phyloP scores from a whole-genome alignment of 1,140 invertebrate species.

The Drosophila parabipectinata region DNA sequence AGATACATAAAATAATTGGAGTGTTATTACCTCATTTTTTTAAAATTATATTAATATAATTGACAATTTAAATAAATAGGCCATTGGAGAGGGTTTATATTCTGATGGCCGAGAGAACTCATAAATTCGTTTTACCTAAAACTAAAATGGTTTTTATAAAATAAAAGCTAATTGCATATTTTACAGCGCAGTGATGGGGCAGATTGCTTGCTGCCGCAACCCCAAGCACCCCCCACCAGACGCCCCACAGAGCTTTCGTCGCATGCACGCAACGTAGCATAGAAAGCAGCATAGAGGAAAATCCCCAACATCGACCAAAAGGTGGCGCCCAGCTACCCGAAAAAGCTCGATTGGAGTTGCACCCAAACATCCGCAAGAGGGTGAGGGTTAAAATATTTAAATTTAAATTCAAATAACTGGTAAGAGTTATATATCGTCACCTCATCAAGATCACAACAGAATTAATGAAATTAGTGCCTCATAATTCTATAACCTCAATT shows the following conservation, averaged over 20 bases:
- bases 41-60: neutral
- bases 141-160: slow-evolving; percentile 1
- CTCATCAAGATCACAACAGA: slow-evolving; percentile 8
- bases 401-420: slow-evolving; percentile 3
- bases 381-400: slow-evolving; percentile 17
- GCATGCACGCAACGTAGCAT: slow-evolving; percentile 60
- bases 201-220: neutral
- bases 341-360: slow-evolving; percentile 34
- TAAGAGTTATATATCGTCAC: slow-evolving; percentile 3
- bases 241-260: slow-evolving; percentile 21
- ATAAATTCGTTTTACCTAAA: neutral
- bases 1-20: neutral
- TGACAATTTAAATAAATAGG: neutral
- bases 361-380: slow-evolving; percentile 20
- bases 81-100: neutral
- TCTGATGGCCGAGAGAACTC: neutral
- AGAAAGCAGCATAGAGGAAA: slow-evolving; percentile 58
- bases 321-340: slow-evolving; percentile 26
- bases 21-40: neutral
- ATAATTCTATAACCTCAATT: slow-evolving; percentile 52
- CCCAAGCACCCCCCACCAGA: neutral
- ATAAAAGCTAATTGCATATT: slow-evolving; percentile 62
- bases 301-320: slow-evolving; percentile 38
- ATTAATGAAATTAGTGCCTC: slow-evolving; percentile 23
- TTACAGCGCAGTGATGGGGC: slow-evolving; percentile 49